Conservation (phyloP, 2,113 vertebrate species). For the Thymallus thymallus region DNA sequence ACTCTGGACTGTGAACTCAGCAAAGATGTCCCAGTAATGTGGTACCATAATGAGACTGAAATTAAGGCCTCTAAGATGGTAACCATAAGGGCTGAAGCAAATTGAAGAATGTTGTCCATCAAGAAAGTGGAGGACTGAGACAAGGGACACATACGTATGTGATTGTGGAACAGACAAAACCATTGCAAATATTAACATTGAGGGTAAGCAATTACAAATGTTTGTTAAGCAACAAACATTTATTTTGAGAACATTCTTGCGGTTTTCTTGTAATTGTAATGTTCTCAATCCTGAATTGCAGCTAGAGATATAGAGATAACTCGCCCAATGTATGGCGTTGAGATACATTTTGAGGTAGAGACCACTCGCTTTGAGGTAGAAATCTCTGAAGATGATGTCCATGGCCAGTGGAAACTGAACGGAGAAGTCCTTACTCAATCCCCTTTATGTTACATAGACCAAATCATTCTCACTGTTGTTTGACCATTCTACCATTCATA, state of each 20-base stretch:
- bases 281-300: constrained; percentile 48
- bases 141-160: constrained; percentile 90
- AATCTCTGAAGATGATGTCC: constrained; percentile 93
- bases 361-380: constrained; percentile 95
- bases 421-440: constrained; percentile 87
- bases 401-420: constrained; percentile 91
- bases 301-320: constrained; percentile 92
- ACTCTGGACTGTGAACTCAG: constrained; percentile 89
- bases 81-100: constrained; percentile 82
- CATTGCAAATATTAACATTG: constrained; percentile 78
- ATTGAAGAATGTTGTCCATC: constrained; percentile 83
- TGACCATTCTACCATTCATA: too few species aligned
- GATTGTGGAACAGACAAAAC: constrained; percentile 96
- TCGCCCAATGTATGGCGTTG: constrained; percentile 88
- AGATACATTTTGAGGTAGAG: constrained; percentile 93
- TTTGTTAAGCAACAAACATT: neutral
- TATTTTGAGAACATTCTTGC: neutral
- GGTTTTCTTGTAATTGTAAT: neutral
- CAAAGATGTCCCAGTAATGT: constrained; percentile 94
- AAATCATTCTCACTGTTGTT: neutral
- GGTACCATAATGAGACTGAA: constrained; percentile 91
- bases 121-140: constrained; percentile 83
- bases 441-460: constrained; percentile 76
- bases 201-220: constrained; percentile 71
- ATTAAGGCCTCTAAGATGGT: constrained; percentile 84